Evolutionary conservation across 2,797 vertebrate genomes (phyloP).

Genomic region (Onychomys arenicola): DNA sequence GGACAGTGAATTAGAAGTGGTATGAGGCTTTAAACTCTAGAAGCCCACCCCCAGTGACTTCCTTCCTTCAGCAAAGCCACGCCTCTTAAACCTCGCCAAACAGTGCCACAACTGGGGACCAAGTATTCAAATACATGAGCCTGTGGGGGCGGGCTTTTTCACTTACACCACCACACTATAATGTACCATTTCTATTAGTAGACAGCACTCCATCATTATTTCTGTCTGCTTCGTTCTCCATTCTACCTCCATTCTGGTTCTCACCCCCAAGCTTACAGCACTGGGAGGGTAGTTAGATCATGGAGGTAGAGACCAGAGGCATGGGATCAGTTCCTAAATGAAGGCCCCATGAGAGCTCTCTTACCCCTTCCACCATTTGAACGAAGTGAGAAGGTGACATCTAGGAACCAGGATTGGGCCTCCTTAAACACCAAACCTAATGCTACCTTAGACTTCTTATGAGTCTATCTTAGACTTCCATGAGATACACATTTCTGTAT

Average conservation of each 20-base stretch:
- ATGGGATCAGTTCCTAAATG: neutral
- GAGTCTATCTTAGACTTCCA: neutral
- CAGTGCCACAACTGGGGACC: neutral
- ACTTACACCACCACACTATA: neutral
- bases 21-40: neutral
- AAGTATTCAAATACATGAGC: neutral
- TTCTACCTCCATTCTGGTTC: neutral
- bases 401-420: neutral
- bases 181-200: neutral
- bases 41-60: neutral
- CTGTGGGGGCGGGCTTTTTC: too few species aligned
- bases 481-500: neutral
- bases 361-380: fast-evolving
- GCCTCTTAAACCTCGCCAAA: neutral
- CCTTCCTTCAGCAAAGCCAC: neutral
- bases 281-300: neutral
- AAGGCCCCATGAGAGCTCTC: neutral
- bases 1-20: neutral
- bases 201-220: neutral
- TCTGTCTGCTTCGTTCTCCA: neutral
- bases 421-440: neutral
- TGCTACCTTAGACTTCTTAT: neutral
- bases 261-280: neutral
- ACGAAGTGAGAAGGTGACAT: neutral
- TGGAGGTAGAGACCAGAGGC: too few species aligned